Evolutionary conservation across 2,113 vertebrate genomes (phyloP), one percentile per base, ranked within the genome.

Genomic region (Hypanus sabinus): DNA sequence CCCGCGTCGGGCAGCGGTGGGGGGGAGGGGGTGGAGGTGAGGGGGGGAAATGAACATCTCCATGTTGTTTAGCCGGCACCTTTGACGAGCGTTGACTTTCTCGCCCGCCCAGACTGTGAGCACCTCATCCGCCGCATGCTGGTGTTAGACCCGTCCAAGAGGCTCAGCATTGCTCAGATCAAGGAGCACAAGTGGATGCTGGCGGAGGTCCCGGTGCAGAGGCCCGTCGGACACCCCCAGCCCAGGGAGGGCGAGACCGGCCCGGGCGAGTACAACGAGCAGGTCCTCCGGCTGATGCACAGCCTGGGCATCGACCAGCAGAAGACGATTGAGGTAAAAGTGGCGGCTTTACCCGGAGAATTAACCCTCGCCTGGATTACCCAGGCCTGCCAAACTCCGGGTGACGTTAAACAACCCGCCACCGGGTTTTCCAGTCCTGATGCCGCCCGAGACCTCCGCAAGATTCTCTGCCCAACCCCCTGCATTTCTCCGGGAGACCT

Each of bases 101-200:
- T 95, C 4, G 18, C 20, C 9, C 18, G 85, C 11, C 95, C 46
- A 99, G 99, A 99, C 95, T 99, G 99, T 96, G 99, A 99, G 94
- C 99, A 99, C 95, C 97, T 99, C 83, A 99, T 99, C 95, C 97
- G 99, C 94, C 97, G 98, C 94, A 99, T 99, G 99, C 94, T 99
- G 97, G 99, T 99, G 6, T 96, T 99, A 92, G 99, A 99, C 95
- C 99, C 99, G 0, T 98, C 97, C 90, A 99, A 99, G 95, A 97
- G 99, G 18, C 96, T 99, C 92, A 98, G 97, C 18, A 97, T 99
- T 94, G 97, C 97, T 77, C 99, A 99, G 95, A 99, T 99, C 94
- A 99, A 98, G 96, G 98, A 99, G 95, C 99, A 99, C 96, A 99
- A 98, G 94, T 99, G 99, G 99, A 99, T 99, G 99, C 96, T 97